Percentiles rank a stretch among this genome's conserved stretches.
phyloP scores from a whole-genome alignment of 2,113 vertebrate genomes.

The Myrmophylax atrothorax region DNA sequence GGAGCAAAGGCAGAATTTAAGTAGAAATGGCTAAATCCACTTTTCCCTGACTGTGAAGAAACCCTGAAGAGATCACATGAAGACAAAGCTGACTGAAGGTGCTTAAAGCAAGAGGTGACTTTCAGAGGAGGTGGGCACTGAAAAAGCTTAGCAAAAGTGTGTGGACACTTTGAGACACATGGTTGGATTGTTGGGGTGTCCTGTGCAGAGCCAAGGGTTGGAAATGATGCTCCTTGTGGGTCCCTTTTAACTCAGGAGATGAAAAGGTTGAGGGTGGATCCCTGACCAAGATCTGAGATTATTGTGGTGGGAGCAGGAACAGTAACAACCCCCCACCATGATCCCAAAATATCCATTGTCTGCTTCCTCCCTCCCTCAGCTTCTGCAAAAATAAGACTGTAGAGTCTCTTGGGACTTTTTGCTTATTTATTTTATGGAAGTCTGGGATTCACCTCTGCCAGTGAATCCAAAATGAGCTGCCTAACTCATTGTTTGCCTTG shows the following conservation, averaged over 20 bases:
- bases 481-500: neutral
- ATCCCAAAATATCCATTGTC: neutral
- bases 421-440: neutral
- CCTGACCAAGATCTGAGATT: neutral
- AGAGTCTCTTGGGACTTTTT: neutral
- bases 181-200: neutral
- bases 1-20: neutral
- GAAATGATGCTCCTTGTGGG: neutral
- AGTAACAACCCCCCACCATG: fast-evolving
- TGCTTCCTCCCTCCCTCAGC: neutral
- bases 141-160: neutral
- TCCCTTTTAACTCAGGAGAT: neutral
- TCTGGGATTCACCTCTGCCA: neutral
- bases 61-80: neutral
- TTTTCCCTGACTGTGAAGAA: neutral
- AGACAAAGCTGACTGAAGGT: neutral
- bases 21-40: neutral
- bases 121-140: neutral
- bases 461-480: neutral
- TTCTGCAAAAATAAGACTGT: neutral
- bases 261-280: neutral
- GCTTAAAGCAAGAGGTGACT: neutral
- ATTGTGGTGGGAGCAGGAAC: neutral
- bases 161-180: neutral
- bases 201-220: neutral